Conservation (phyloP, 2,888 invertebrate genomes). For the Heliconius erato region DNA sequence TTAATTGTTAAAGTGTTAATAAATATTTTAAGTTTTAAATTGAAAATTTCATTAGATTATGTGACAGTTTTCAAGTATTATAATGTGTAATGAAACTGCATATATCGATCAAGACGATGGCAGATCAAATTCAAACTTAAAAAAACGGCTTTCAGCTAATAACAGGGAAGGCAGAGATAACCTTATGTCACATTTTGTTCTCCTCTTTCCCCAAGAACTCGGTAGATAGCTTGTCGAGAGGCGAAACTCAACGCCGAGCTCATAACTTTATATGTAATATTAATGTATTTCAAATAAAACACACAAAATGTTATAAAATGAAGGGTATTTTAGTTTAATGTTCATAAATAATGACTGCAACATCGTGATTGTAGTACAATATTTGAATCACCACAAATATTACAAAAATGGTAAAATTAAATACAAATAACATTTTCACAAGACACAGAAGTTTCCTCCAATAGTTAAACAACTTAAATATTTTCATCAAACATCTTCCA, state of each 20-base stretch:
- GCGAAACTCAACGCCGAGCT: not conserved
- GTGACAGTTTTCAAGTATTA: not conserved
- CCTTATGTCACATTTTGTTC: too few relatives aligned
- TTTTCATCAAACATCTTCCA: conserved; percentile 43
- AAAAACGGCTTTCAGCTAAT: not conserved
- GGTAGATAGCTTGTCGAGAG: not conserved
- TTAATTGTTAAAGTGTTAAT: conserved; percentile 36
- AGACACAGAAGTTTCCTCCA: conserved; percentile 38
- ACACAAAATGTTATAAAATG: not conserved
- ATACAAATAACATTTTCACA: conserved; percentile 31
- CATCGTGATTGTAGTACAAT: not conserved
- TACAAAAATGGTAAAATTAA: not conserved
- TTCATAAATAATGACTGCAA: not conserved
- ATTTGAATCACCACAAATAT: not conserved
- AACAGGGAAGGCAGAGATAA: not conserved
- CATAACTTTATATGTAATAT: not conserved
- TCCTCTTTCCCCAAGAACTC: too few relatives aligned
- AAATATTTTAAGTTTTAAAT: conserved; percentile 18
- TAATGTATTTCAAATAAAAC: not conserved
- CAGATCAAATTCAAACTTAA: not conserved
- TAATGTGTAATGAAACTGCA: not conserved
- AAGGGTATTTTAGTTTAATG: not conserved
- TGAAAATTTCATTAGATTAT: not conserved
- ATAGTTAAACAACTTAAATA: conserved; percentile 43
- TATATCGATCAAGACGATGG: not conserved